Conservation (phyloP, 2,888 invertebrate genomes). For the Athripsodes cinereus region DNA sequence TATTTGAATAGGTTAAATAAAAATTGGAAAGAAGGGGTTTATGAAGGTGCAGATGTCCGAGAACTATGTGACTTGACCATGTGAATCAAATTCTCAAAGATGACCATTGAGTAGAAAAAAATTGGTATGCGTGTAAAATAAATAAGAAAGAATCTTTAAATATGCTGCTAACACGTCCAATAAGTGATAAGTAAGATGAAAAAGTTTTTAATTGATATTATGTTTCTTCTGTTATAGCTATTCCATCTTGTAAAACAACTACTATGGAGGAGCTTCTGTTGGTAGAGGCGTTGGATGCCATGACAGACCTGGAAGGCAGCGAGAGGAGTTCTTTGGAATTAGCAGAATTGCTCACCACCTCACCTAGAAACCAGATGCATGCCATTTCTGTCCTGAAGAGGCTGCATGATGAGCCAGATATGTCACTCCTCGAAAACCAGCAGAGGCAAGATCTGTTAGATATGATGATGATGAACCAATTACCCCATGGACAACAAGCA, state of each 20-base stretch:
- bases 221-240: background rate
- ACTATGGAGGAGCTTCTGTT: constrained; percentile 24
- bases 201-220: background rate
- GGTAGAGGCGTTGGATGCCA: constrained; percentile 37
- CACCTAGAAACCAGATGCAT: constrained; percentile 19
- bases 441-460: constrained; percentile 21
- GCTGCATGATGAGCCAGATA: constrained; percentile 23
- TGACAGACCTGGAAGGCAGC: constrained; percentile 36
- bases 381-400: constrained; percentile 22
- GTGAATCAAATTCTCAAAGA: too few species aligned
- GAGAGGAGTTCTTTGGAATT: constrained; percentile 13
- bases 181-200: background rate
- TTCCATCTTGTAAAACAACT: background rate
- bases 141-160: too few species aligned
- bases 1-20: too few species aligned
- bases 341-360: constrained; percentile 11
- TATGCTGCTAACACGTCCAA: too few species aligned
- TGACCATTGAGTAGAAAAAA: too few species aligned
- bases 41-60: too few species aligned
- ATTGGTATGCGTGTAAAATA: too few species aligned
- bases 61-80: too few species aligned
- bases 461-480: constrained; percentile 20
- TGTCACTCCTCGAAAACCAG: constrained; percentile 20
- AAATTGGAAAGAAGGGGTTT: too few species aligned
- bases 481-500: constrained; percentile 13